Percentiles rank a stretch among this genome's conserved stretches.
Evolutionary conservation across 2,113 vertebrate genomes (phyloP).

Genomic region (Columbina picui): DNA sequence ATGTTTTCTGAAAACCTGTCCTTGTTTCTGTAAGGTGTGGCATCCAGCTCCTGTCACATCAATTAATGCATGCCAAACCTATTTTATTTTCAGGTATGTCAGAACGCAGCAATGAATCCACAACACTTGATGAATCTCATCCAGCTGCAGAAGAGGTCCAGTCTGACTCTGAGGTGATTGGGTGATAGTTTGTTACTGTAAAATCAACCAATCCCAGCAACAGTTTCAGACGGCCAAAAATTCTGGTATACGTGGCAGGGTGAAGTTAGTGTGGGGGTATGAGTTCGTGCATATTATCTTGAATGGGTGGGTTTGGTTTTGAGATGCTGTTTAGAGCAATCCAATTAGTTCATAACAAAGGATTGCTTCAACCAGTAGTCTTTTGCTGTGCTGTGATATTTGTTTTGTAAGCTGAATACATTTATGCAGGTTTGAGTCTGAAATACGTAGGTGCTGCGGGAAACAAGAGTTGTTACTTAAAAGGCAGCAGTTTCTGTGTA

Average conservation of each 20-base stretch:
- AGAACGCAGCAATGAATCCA: constrained; percentile 66
- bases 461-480: background rate
- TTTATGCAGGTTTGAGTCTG: background rate
- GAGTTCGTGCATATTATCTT: background rate
- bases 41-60: background rate
- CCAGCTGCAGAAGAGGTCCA: constrained; percentile 73
- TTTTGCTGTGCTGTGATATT: background rate
- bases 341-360: background rate
- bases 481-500: background rate
- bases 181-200: constrained; percentile 19
- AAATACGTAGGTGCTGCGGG: background rate
- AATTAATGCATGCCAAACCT: constrained; percentile 68
- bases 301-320: background rate
- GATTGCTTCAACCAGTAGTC: background rate
- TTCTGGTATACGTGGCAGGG: background rate
- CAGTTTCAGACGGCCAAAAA: constrained; percentile 27
- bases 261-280: background rate
- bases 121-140: constrained; percentile 68
- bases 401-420: background rate
- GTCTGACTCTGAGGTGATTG: constrained; percentile 77
- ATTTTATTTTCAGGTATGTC: constrained; percentile 82
- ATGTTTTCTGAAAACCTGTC: background rate
- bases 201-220: constrained; percentile 34
- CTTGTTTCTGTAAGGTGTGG: background rate
- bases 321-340: background rate